A percentile compares a stretch with the other conserved stretches of the same genome.
phyloP scores from a whole-genome alignment of 2,888 invertebrate genomes.

The Aricia artaxerxes region DNA sequence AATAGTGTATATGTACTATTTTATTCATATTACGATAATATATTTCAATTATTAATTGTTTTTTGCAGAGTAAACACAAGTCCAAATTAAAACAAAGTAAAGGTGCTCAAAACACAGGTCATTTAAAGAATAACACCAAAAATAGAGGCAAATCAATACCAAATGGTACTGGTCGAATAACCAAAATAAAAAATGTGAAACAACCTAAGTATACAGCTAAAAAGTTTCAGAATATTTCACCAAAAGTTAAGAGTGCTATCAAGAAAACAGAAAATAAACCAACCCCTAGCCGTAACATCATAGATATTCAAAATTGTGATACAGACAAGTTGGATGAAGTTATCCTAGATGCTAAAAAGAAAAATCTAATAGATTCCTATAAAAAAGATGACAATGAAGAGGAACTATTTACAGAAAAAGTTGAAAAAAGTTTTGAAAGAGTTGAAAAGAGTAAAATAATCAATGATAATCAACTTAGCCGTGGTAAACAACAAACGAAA shows the following conservation, averaged over 20 bases:
- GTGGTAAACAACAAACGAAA: slow-evolving; percentile 31
- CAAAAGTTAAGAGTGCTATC: slow-evolving; percentile 39
- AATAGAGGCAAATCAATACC: slow-evolving; percentile 33
- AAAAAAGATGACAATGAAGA: slow-evolving; percentile 47
- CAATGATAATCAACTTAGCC: slow-evolving; percentile 34
- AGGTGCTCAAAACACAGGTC: slow-evolving; percentile 27
- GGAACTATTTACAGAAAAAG: slow-evolving; percentile 38
- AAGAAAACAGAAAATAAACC: slow-evolving; percentile 38
- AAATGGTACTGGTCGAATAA: slow-evolving; percentile 32
- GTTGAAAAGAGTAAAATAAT: slow-evolving; percentile 36
- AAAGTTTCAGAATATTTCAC: slow-evolving; percentile 30
- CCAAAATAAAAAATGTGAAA: slow-evolving; percentile 7
- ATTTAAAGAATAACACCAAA: slow-evolving; percentile 33
- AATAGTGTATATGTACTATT: background rate
- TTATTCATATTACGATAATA: background rate
- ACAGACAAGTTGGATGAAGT: slow-evolving; percentile 56
- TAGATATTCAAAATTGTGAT: slow-evolving; percentile 47
- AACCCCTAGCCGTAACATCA: slow-evolving; percentile 36
- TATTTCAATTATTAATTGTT: background rate
- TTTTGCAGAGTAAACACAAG: slow-evolving; percentile 32
- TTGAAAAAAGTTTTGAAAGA: background rate
- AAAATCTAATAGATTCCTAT: slow-evolving; percentile 52
- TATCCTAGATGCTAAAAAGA: slow-evolving; percentile 57
- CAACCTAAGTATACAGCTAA: slow-evolving; percentile 24
- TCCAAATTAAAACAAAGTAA: slow-evolving; percentile 27